phyloP scores from a whole-genome alignment of 2,113 vertebrate genomes.

The Cyanoderma ruficeps region DNA sequence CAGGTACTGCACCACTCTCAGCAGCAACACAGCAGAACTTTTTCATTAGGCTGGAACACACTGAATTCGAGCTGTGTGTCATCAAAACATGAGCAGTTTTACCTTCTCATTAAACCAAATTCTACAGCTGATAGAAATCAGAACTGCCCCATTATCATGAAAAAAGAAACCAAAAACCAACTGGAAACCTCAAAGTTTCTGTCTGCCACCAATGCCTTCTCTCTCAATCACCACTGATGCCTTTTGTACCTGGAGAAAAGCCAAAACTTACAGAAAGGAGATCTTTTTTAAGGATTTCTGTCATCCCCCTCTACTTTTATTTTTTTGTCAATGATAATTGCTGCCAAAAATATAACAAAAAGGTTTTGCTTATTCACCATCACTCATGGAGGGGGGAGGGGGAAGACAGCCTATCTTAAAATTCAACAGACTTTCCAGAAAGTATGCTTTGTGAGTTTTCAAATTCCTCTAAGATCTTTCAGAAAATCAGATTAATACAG shows the following conservation, averaged over 20 bases:
- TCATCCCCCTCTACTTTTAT: accelerated
- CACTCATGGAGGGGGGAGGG: accelerated
- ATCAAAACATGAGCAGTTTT: background rate
- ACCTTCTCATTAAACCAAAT: background rate
- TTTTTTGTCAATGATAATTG: background rate
- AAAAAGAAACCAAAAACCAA: background rate
- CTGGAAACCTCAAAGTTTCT: background rate
- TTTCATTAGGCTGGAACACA: background rate
- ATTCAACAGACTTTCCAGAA: background rate
- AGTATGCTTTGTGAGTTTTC: background rate
- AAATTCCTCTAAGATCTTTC: background rate
- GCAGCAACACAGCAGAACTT: background rate
- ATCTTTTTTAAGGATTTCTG: background rate
- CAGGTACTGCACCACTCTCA: background rate
- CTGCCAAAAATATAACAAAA: background rate
- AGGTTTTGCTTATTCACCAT: background rate
- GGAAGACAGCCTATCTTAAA: background rate
- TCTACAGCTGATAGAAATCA: background rate
- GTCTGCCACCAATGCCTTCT: background rate
- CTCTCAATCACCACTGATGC: background rate
- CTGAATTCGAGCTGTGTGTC: accelerated
- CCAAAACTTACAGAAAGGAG: background rate
- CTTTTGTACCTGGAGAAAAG: background rate
- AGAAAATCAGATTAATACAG: background rate
- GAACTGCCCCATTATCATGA: background rate